phyloP scores from a whole-genome alignment of 1,140 invertebrate species.

The Harpegnathos saltator region DNA sequence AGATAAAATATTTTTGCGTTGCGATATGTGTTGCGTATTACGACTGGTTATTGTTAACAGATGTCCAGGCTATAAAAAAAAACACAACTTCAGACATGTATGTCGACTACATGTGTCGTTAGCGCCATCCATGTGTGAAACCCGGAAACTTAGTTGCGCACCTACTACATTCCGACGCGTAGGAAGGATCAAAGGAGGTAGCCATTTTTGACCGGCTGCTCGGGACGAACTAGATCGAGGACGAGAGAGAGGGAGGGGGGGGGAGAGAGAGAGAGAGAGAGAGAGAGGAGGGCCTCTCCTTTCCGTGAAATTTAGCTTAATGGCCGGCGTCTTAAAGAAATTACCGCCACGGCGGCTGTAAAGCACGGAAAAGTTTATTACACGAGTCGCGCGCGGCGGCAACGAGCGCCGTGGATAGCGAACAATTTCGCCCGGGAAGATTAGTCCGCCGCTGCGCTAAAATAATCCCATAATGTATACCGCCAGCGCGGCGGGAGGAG shows the following conservation, averaged over 20 bases:
- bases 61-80: no score
- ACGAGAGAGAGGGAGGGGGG: conserved; percentile 15
- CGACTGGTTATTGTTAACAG: no score
- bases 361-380: conserved; percentile 70
- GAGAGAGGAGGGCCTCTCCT: conserved; percentile 15
- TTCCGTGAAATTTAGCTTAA: conserved; percentile 61
- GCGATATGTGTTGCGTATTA: no score
- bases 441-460: conserved; percentile 62
- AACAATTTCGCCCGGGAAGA: conserved; percentile 70
- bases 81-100: no score
- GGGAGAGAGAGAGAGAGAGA: no score
- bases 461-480: conserved; percentile 70
- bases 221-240: not conserved
- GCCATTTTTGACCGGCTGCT: not conserved
- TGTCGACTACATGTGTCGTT: no score
- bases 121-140: no score
- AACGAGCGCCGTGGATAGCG: conserved; percentile 46
- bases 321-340: conserved; percentile 68
- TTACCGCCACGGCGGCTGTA: conserved; percentile 62
- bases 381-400: conserved; percentile 48
- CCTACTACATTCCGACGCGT: not conserved
- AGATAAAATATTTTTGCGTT: no score
- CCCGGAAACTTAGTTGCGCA: no score
- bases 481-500: not conserved
- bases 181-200: no score